Conservation (phyloP, 2,113 vertebrate species). For the Anarhynchus alexandrinus region DNA sequence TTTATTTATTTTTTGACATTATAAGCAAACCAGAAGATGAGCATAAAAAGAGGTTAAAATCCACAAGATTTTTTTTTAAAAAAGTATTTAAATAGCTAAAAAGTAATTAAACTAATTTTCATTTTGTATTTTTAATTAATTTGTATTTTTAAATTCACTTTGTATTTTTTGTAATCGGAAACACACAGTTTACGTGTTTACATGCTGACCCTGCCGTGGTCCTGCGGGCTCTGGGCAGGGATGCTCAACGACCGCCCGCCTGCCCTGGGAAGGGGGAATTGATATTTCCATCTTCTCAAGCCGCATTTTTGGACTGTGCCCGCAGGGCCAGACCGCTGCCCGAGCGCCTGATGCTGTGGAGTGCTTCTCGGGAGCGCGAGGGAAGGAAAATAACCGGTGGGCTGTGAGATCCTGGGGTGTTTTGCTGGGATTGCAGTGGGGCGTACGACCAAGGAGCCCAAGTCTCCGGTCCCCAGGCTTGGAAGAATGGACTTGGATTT, state of each 20-base stretch:
- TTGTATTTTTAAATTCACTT: too few species aligned
- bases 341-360: neutral
- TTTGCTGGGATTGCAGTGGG: neutral
- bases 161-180: neutral
- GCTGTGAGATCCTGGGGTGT: neutral
- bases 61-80: neutral
- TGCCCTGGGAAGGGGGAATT: neutral
- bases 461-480: neutral
- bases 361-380: rapidly evolving
- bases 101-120: neutral
- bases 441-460: rapidly evolving
- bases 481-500: neutral
- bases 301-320: neutral
- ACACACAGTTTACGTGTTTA: neutral
- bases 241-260: rapidly evolving
- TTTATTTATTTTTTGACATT: neutral
- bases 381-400: neutral
- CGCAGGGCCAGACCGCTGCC: neutral
- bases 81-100: neutral
- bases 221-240: neutral
- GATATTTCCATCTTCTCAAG: neutral
- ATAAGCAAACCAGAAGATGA: neutral
- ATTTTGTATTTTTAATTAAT: too few species aligned
- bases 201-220: neutral
- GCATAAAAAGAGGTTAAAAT: neutral